Percentiles rank a stretch among this genome's conserved stretches.
phyloP scores from a whole-genome alignment of 2,113 vertebrate genomes.

The Myotis davidii region DNA sequence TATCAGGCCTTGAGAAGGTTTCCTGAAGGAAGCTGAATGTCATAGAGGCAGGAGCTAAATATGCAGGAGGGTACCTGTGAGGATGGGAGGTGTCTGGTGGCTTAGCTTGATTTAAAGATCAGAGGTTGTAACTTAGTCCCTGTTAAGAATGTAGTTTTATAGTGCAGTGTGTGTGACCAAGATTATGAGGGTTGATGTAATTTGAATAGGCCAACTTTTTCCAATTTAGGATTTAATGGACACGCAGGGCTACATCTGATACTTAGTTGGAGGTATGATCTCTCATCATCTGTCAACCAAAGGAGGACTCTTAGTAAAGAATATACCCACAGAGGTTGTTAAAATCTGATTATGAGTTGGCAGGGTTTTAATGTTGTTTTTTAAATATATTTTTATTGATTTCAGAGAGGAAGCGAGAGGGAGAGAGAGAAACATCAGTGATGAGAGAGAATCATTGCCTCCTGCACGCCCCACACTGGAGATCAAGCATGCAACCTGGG shows the following conservation, averaged over 20 bases:
- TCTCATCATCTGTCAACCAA: background rate
- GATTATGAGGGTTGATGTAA: background rate
- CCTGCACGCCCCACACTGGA: too few species aligned
- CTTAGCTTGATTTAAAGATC: background rate
- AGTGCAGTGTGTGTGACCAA: background rate
- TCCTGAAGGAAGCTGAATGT: background rate
- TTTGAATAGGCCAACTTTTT: background rate
- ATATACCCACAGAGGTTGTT: background rate
- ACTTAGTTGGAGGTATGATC: background rate
- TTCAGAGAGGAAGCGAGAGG: too few species aligned
- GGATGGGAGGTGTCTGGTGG: background rate
- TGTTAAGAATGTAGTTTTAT: background rate
- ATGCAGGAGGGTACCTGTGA: background rate
- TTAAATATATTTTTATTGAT: too few species aligned
- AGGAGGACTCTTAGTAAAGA: constrained; percentile 1
- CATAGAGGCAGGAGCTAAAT: background rate
- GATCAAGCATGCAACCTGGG: too few species aligned
- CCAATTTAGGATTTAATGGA: background rate
- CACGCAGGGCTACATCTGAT: background rate
- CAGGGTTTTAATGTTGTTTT: background rate
- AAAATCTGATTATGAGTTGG: background rate
- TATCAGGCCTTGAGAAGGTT: background rate
- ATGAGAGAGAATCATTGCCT: too few species aligned
- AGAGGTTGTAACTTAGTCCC: constrained; percentile 13
- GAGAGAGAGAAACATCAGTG: too few species aligned